These are phyloP conservation scores for Aurelia aurita complex sp. Pacific DNA, from an alignment of 30 jellyfish, hydroid and myxozoan genomes.

Conservation along the genomic window DNA sequence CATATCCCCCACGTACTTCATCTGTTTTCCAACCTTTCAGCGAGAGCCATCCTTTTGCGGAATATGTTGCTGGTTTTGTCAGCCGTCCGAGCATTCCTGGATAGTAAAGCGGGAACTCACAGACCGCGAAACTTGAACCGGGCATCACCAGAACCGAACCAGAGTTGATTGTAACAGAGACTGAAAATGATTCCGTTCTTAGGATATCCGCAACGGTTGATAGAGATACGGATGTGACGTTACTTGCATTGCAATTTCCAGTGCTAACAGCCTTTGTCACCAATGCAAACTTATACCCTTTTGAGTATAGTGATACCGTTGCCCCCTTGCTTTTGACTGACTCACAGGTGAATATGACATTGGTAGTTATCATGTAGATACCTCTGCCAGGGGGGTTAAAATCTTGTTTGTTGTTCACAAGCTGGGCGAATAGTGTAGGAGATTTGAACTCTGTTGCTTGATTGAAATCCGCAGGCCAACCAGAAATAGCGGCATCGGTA, in stretches of 20 bases:
- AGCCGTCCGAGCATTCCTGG: constrained; percentile 74
- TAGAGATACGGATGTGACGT: constrained; percentile 22
- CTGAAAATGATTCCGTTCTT: constrained; percentile 33
- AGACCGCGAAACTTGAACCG: constrained; percentile 57
- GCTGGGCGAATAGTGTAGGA: constrained; percentile 47
- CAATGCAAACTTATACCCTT: constrained; percentile 4
- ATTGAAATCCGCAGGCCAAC: constrained; percentile 59
- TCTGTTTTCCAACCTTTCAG: constrained; percentile 55
- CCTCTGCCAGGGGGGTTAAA: constrained; percentile 61
- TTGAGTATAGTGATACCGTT: constrained; percentile 40
- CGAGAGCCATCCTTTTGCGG: constrained; percentile 44
- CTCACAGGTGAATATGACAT: constrained; percentile 20
- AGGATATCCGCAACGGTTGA: constrained; percentile 36
- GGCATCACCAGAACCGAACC: constrained; percentile 45
- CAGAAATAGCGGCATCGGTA: constrained; percentile 5
- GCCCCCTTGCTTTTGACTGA: constrained; percentile 9
- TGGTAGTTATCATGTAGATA: constrained; percentile 31
- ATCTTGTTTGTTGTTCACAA: constrained; percentile 55
- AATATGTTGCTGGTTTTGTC: constrained; percentile 7
- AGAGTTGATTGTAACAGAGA: constrained; percentile 16
- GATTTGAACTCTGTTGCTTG: constrained; percentile 60
- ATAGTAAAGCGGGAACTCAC: constrained; percentile 40
- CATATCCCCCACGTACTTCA: constrained; percentile 77
- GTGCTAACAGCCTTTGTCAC: constrained; percentile 11
- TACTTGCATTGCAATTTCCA: neutral